Evolutionary conservation across 2,113 vertebrate species (phyloP).

Genomic region (Lampris megalopsis): DNA sequence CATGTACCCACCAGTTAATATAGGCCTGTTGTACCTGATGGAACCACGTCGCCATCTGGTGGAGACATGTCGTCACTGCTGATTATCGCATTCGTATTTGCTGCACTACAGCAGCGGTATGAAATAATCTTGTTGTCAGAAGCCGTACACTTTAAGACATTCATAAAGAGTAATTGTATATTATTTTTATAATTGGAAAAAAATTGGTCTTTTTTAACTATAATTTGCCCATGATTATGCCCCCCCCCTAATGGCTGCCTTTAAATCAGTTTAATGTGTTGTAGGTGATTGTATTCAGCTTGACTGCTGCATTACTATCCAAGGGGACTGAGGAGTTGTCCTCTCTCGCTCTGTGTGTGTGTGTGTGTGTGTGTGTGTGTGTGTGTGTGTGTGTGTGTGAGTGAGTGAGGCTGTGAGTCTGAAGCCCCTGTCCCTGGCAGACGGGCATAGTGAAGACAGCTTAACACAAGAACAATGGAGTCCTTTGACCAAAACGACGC

Average conservation of each 20-base stretch:
- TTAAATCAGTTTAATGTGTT: constrained; percentile 27
- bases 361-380: constrained; percentile 3
- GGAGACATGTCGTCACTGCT: constrained; percentile 37
- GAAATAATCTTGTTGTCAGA: neutral
- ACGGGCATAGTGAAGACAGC: constrained; percentile 81
- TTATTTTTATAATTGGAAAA: neutral
- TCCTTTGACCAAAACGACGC: constrained; percentile 85
- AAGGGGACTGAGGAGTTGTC: constrained; percentile 33
- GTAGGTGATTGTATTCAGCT: constrained; percentile 20
- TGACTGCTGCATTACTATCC: constrained; percentile 40
- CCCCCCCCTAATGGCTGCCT: neutral
- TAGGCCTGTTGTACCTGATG: neutral
- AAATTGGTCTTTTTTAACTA: neutral
- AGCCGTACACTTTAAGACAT: neutral
- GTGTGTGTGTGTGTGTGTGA: constrained; percentile 13
- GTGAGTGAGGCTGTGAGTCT: constrained; percentile 63
- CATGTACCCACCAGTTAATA: neutral
- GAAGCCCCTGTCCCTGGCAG: constrained; percentile 72
- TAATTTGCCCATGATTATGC: neutral
- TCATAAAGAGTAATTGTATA: neutral
- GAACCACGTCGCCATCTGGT: constrained; percentile 71
- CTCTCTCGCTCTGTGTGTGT: constrained; percentile 1
- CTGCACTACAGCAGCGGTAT: neutral
- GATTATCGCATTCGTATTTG: neutral
- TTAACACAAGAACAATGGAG: constrained; percentile 86